Evolutionary conservation across 2,888 invertebrate species (phyloP).

Genomic region (Nineta flava): DNA sequence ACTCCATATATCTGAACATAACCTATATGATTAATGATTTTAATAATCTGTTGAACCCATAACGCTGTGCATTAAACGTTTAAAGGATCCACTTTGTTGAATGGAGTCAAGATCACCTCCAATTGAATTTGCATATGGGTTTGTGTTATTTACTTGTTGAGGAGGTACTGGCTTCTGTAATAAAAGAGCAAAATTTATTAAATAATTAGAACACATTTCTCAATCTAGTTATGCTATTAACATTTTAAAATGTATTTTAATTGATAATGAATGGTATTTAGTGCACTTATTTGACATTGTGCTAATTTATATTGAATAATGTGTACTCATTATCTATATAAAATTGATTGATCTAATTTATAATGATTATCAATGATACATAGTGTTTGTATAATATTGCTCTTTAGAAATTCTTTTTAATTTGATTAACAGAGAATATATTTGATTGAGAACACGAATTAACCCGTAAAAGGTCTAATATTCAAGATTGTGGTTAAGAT

Average conservation of each 20-base stretch:
- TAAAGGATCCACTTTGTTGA: conserved; percentile 84
- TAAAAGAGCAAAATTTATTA: conserved; percentile 1
- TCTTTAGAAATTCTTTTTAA: no score
- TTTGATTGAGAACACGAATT: no score
- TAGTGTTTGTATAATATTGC: no score
- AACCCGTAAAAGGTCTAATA: no score
- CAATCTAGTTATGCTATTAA: neutral
- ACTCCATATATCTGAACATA: no score
- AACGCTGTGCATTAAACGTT: conserved; percentile 82
- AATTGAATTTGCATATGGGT: conserved; percentile 50
- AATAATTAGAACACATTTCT: neutral
- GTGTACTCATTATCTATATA: no score
- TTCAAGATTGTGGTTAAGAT: no score
- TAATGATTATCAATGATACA: no score
- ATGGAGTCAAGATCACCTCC: conserved; percentile 61
- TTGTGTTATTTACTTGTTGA: conserved; percentile 29
- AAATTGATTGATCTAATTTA: no score
- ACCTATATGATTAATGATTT: neutral
- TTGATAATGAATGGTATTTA: neutral
- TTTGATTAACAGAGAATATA: no score
- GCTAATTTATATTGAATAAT: no score
- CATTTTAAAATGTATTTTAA: neutral
- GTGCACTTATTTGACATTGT: neutral
- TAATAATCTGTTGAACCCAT: conserved; percentile 43
- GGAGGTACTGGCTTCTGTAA: conserved; percentile 22